Evolutionary conservation across 2,888 invertebrate genomes (phyloP), one percentile per base, ranked within the genome.

Genomic region (Dasysyrphus tricinctus): DNA sequence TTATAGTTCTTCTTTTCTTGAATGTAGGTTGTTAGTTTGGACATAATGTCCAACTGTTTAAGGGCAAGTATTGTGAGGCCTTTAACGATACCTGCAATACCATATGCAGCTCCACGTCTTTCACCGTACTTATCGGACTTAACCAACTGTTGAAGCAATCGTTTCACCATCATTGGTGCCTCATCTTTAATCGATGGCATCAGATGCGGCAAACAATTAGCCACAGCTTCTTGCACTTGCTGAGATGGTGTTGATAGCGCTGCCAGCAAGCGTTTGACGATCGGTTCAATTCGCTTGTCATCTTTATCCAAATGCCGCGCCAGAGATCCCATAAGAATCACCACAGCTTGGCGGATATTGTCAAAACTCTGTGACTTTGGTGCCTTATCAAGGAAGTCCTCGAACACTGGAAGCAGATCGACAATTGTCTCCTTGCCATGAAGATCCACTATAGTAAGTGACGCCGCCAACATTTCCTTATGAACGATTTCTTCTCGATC

Each of bases 1-100:
- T 97, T 96, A 90, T 97, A 97, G 91, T 98, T 98, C 92, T 99
- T 99, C 93, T 99, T 99, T 91, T 99, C 98, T 91, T 98, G 98
- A 89, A 99, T 97, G 74, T 98, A 98, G 72, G 96, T 96, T 0
- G 97, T 98, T 65, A 99, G 93, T 88, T 97, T 97, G 3, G 96
- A 96, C 97, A 99, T 99, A 54, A 99, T 98, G 89, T 99, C 98
- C 59, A 98, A 94, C 90, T 99, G 98, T 91, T 98, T 99, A 74
- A 99, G 93, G 0, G 98, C 97, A 44, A 99, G 93, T 88, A 99
- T 99, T 29, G 99, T 99, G 91, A 99, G 95, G 0, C 99, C 99
- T 92, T 99, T 99, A 74, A 99, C 97, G 75, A 97, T 94, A 2
- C 99, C 99, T 0, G 99, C 99, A 77, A 99, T 94, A 12, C 99